phyloP scores from a whole-genome alignment of 2,113 vertebrate species.

The Pseudopodoces humilis region DNA sequence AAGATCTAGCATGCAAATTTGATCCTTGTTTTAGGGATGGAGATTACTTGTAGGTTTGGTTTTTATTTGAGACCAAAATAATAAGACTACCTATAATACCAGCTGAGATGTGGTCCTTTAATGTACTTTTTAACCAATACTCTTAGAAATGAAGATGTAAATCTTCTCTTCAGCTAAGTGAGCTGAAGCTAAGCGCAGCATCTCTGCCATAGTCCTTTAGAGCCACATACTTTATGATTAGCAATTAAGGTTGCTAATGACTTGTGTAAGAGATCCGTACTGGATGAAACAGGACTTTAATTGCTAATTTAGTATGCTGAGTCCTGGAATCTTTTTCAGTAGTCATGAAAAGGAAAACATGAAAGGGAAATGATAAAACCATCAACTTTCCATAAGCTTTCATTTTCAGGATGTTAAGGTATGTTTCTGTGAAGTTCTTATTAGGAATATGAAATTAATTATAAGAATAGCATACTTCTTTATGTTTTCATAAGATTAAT shows the following conservation, averaged over 20 bases:
- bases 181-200: neutral
- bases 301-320: conserved; percentile 4
- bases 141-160: neutral
- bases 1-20: neutral
- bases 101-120: neutral
- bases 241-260: conserved; percentile 9
- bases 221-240: conserved; percentile 9
- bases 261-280: neutral
- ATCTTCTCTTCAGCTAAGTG: neutral
- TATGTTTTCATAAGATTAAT: conserved; percentile 26
- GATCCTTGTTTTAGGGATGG: neutral
- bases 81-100: neutral
- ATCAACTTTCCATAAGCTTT: conserved; percentile 27
- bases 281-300: conserved; percentile 9
- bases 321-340: conserved; percentile 37
- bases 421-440: conserved; percentile 26
- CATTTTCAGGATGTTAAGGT: conserved; percentile 12
- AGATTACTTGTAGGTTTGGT: neutral
- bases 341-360: conserved; percentile 47
- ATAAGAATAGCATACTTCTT: neutral
- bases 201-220: neutral
- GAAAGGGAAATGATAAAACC: conserved; percentile 39
- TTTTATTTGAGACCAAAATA: neutral
- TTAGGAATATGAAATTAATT: conserved; percentile 51
- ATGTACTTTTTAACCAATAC: neutral